Evolutionary conservation across 2,113 vertebrate genomes (phyloP).

Genomic region (Chloebia gouldiae): DNA sequence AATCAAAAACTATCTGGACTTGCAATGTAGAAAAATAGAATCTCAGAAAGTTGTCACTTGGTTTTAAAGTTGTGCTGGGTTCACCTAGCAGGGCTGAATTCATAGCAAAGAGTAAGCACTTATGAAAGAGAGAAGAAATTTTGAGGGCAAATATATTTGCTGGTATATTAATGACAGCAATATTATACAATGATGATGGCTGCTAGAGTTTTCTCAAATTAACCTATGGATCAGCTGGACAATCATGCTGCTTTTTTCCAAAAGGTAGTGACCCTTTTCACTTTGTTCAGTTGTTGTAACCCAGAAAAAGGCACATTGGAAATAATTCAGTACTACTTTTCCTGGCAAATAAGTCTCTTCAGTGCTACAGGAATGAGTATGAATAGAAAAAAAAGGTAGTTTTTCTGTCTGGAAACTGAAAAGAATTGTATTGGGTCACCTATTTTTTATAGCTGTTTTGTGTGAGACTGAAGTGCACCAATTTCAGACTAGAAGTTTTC

Average conservation of each 20-base stretch:
- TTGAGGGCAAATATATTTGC: neutral
- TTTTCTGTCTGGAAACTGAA: neutral
- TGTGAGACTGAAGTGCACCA: neutral
- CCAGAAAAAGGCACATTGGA: neutral
- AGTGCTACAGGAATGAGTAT: neutral
- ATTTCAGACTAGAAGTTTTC: neutral
- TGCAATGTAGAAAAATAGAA: conserved; percentile 22
- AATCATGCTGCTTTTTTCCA: neutral
- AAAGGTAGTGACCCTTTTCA: neutral
- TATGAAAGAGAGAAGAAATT: neutral
- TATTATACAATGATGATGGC: neutral
- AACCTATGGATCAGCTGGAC: neutral
- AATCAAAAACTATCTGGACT: neutral
- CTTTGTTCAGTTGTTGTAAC: neutral
- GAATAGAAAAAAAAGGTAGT: neutral
- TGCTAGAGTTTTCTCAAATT: neutral
- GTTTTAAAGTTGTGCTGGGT: neutral
- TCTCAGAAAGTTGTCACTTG: neutral
- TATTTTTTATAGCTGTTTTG: neutral
- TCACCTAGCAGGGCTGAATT: neutral
- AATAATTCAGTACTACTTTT: neutral
- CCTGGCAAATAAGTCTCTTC: neutral
- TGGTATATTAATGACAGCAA: neutral
- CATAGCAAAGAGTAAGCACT: neutral
- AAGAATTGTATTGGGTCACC: neutral